Conservation (phyloP, 2,797 vertebrate genomes). For the Meda fulgida region DNA sequence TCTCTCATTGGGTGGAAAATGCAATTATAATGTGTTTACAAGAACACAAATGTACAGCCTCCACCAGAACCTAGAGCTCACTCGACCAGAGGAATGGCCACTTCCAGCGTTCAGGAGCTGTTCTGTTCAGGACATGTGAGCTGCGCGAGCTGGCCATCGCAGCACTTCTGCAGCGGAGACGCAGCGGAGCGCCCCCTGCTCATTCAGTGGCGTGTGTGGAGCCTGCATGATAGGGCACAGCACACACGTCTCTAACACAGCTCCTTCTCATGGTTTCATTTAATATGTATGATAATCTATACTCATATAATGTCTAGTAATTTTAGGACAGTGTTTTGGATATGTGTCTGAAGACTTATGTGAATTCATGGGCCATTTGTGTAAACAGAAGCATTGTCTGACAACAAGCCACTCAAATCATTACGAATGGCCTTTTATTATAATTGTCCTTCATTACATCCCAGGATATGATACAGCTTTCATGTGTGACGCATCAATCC, state of each 20-base stretch:
- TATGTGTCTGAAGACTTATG: background rate
- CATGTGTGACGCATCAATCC: constrained; percentile 1
- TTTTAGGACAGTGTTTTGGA: background rate
- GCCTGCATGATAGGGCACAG: too few relatives aligned
- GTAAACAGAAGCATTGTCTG: constrained; percentile 3
- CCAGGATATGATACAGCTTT: background rate
- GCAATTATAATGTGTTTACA: too few relatives aligned
- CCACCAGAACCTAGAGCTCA: too few relatives aligned
- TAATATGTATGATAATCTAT: background rate
- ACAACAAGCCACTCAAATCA: background rate
- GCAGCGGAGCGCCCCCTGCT: background rate
- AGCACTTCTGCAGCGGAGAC: background rate
- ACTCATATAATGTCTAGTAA: background rate
- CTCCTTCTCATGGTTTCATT: background rate
- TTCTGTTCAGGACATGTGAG: too few relatives aligned
- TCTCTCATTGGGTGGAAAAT: too few relatives aligned
- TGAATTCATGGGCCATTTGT: background rate
- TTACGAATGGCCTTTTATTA: background rate
- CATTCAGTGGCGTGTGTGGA: background rate
- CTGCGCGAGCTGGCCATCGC: too few relatives aligned
- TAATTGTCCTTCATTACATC: background rate
- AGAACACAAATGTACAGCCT: too few relatives aligned
- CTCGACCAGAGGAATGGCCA: too few relatives aligned
- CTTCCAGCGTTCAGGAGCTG: too few relatives aligned
- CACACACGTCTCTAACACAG: background rate